Base-by-base conservation (phyloP, 2,888 invertebrate genomes). In the Dysmachus trigonus region DNA sequence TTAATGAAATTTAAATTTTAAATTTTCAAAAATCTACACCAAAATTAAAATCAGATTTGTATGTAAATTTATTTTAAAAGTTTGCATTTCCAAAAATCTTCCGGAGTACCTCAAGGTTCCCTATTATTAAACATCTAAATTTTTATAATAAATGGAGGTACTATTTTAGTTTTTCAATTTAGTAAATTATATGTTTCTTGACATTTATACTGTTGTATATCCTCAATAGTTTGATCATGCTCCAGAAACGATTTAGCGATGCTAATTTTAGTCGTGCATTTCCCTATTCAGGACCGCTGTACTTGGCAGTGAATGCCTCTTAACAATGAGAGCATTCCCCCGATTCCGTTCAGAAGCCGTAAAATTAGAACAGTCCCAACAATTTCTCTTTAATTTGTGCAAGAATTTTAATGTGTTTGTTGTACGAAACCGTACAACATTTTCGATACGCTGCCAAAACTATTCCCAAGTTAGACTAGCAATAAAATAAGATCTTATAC, bases 341-440 rank as follows among this genome's bases (percentile, higher is more conserved):
- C 62, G 62, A 76, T 10, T 22, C 62, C 27, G 62, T 62, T 62
- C 22, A 27, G 62, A 79, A 79, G 27, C 27, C 41, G 51, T 79
- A 47, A 76, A 76, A 76, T 38, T 76, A 76, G 76, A 76, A 76
- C 22, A 18, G 22, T n/a, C 76, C 38, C 62, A 62, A 76, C 35
- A 76, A 38, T 76, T 76, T 76, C 10, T 47, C 27, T 47, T 76
- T 30, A 77, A 27, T 77, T 77, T 77, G 8, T 77, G 47, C 77
- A 77, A 77, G 77, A 77, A 77, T 77, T 77, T 41, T 15, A 73
- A 77, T 47, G 77, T 10, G 15, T 27, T n/a, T 47, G 47, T 35
- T 77, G 22, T 47, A 62, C 62, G 27, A 62, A 62, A 18, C 0
- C 18, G 22, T 13, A 62, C 18, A 62, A 62, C 27, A 62, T 18